Conservation (phyloP, 2,888 invertebrate species). For the Smittia aterrima region DNA sequence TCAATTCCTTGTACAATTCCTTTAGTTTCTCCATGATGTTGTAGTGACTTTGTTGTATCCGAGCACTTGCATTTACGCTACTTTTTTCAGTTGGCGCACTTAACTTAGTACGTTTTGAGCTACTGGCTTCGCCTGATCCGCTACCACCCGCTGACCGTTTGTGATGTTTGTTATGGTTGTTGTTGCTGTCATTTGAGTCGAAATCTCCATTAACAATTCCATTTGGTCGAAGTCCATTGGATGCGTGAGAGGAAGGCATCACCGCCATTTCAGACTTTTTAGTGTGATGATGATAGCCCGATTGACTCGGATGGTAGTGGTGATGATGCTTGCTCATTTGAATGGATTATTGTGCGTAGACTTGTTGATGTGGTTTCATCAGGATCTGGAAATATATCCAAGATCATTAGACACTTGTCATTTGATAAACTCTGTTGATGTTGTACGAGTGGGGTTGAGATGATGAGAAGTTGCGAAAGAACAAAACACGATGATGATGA, state of each 20-base stretch:
- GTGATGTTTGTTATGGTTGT: neutral
- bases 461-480: neutral
- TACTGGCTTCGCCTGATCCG: neutral
- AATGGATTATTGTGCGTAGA: neutral
- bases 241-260: neutral
- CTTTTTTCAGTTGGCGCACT: conserved; percentile 36
- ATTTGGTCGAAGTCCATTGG: neutral
- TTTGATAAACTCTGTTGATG: neutral
- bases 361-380: conserved; percentile 4
- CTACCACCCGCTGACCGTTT: neutral
- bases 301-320: conserved; percentile 1
- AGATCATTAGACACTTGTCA: neutral
- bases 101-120: conserved; percentile 30
- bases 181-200: neutral
- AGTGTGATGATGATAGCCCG: conserved; percentile 7
- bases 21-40: conserved; percentile 35
- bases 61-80: neutral
- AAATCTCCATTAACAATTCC: neutral
- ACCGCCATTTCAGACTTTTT: neutral
- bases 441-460: neutral
- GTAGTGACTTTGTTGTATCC: neutral
- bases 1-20: conserved; percentile 38
- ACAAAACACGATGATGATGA: conserved; percentile 16
- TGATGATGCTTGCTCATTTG: conserved; percentile 12
- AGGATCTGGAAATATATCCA: neutral